Base-by-base conservation (phyloP, 1,140 invertebrate genomes). In the Cyrtorhinus lividipennis region DNA sequence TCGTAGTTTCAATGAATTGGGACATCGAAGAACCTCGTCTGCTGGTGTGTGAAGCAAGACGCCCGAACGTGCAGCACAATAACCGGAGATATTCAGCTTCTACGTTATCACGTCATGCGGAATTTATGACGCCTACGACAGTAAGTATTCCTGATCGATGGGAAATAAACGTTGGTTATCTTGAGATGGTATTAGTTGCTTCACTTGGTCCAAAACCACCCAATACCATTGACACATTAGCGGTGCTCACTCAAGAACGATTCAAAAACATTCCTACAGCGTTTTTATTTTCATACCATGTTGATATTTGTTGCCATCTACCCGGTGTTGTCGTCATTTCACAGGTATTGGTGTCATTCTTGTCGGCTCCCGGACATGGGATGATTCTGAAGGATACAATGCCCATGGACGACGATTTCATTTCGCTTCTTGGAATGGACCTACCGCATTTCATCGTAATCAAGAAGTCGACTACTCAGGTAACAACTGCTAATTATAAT, bases 311-410 rank as follows among this genome's bases (percentile, higher is more conserved):
- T 57, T 65, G 38, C 44, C 48, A 20, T 65, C 26, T 48, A 20
- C 38, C 5, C 13, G 22, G 30, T 45, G 45, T 24, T 64, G 22
- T 63, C 18, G 58, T 70, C 67, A 68, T 70, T 13, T 70, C 70
- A 44, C 13, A 63, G 59, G 75, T 85, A 69, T 68, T 88, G 23
- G 78, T 86, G 2, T 82, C 83, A 2, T 76, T 88, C 69, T 87
- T 88, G 68, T 76, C 80, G 15, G 84, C 85, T 1, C 74, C 79
- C 2, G 86, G 89, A 61, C 78, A 83, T 69, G 84, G 83, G 13
- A 78, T 88, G 23, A 75, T 86, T 22, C 77, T 90, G 12, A 86
- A 90, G 68, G 86, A 90, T 70, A 76, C 81, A 13, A 79, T 80
- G 64, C 66, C 77, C 0, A 71, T 80, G 1, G 68, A 70, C 13